Conservation (phyloP, 2,888 invertebrate genomes). For the Syritta pipiens region DNA sequence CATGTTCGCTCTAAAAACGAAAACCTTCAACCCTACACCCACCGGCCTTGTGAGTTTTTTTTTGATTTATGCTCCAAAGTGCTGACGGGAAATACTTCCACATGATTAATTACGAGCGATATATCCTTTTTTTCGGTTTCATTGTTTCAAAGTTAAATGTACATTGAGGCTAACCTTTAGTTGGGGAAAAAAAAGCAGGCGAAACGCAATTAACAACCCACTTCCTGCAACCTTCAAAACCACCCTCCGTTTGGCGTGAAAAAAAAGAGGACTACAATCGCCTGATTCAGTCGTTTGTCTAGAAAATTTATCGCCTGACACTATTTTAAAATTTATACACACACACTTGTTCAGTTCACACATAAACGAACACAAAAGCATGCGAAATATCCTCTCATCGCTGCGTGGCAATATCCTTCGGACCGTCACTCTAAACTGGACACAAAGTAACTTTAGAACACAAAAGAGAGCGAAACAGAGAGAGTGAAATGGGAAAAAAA, state of each 20-base stretch:
- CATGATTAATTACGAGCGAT: slow-evolving; percentile 29
- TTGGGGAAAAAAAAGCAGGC: not conserved
- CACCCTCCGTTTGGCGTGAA: not conserved
- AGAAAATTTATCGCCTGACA: slow-evolving; percentile 32
- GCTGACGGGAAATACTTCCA: slow-evolving; percentile 12
- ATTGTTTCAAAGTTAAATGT: slow-evolving; percentile 29
- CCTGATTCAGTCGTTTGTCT: slow-evolving; percentile 35
- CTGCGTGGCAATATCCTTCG: not conserved
- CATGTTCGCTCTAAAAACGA: too few relatives aligned
- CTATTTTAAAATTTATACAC: slow-evolving; percentile 38
- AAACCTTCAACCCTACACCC: too few relatives aligned
- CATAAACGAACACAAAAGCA: too few relatives aligned
- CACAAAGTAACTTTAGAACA: not conserved
- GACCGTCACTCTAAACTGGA: not conserved
- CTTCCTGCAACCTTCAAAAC: not conserved
- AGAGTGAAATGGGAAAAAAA: too few relatives aligned
- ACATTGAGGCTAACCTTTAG: not conserved
- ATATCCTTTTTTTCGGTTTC: slow-evolving; percentile 8
- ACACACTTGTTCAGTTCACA: too few relatives aligned
- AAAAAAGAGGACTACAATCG: slow-evolving; percentile 7
- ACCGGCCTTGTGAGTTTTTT: not conserved
- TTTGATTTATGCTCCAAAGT: slow-evolving; percentile 17
- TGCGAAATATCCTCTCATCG: too few relatives aligned
- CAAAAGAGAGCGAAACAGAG: too few relatives aligned
- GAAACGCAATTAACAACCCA: not conserved